Base-by-base conservation (phyloP, 2,888 invertebrate genomes). In the Temnothorax rugatulus region DNA sequence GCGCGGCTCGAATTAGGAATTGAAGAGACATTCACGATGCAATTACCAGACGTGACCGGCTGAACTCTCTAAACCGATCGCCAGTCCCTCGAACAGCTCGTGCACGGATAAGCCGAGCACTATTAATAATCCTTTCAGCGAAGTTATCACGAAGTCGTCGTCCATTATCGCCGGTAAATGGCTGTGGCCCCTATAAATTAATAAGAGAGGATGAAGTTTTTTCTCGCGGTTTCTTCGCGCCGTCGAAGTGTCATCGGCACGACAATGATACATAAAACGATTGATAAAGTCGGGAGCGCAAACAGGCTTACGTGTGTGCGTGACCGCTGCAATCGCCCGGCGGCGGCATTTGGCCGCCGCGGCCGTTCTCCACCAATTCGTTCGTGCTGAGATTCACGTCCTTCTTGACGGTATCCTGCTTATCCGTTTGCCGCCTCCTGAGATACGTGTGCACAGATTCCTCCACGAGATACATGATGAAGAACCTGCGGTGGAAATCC, bases 71-170 rank as follows among this genome's bases (percentile, higher is more conserved):
- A 96, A 93, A 11, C 96, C 96, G 57, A 96, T 95, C 7, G 96
- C 95, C 41, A 96, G 93, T 64, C 96, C 98, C 95, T 98, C 98
- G 92, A 98, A 98, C 0, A 98, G 95, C 93, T 98, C 98, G 93
- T 98, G 98, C 83, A 98, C 96, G 15, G 98, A 98, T 34, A 98
- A 95, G 1, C 98, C 98, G 66, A 98, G 95, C 0, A 98, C 97
- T 74, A 98, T 97, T 76, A 98, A 96, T 29, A 98, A 95, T 25
- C 97, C 98, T 86, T 97, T 96, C 69, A 98, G 95, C 34, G 95
- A 94, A 64, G 91, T 93, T 71, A 93, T 92, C 68, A 94, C 90
- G 63, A 92, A 92, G 82, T 92, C 93, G 18, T 68, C 66, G 2
- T 68, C 76, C 34, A 92, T 91, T 77, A 91, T 88, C 15, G 90